A percentile compares a stretch with the other conserved stretches of the same genome.
These are phyloP conservation scores for Hermetia illucens DNA, from an alignment of 1,140 invertebrate genomes.

Conservation along the genomic window DNA sequence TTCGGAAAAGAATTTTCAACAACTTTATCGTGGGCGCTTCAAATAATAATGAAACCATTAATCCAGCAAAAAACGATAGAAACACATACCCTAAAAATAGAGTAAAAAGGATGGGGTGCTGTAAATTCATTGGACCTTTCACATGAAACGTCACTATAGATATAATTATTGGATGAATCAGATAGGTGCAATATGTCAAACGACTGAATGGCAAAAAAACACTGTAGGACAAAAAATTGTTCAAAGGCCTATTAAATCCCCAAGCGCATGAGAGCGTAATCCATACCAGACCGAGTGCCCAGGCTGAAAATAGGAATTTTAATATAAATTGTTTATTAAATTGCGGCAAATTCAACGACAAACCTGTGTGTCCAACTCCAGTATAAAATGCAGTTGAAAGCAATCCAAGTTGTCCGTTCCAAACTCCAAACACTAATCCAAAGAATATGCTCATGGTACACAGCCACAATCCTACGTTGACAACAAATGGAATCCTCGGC, in stretches of 20 bases:
- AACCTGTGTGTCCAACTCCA: conserved; percentile 41
- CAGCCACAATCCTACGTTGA: conserved; percentile 44
- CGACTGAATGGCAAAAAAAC: conserved; percentile 71
- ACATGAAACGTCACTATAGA: conserved; percentile 57
- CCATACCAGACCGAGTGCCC: conserved; percentile 63
- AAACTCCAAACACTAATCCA: conserved; percentile 62
- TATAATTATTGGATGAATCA: conserved; percentile 78
- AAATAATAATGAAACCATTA: conserved; percentile 58
- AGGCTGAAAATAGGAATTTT: conserved; percentile 35
- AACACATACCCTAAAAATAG: conserved; percentile 67
- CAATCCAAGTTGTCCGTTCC: conserved; percentile 49
- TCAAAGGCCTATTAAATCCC: conserved; percentile 56
- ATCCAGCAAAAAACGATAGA: conserved; percentile 58
- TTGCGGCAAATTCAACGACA: conserved; percentile 2
- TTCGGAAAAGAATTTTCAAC: conserved; percentile 46
- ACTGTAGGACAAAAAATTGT: conserved; percentile 62
- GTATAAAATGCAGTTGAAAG: conserved; percentile 51
- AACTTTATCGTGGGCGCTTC: conserved; percentile 65
- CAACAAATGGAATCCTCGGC: conserved; percentile 42
- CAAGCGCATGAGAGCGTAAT: conserved; percentile 66
- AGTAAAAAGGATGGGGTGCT: conserved; percentile 54
- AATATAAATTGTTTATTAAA: conserved; percentile 2
- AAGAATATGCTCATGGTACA: conserved; percentile 40
- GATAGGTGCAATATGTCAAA: conserved; percentile 80
- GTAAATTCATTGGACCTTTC: conserved; percentile 61